A percentile compares a stretch with the other conserved stretches of the same genome.
phyloP scores from a whole-genome alignment of 2,113 vertebrate species.

The Oreamnos americanus region DNA sequence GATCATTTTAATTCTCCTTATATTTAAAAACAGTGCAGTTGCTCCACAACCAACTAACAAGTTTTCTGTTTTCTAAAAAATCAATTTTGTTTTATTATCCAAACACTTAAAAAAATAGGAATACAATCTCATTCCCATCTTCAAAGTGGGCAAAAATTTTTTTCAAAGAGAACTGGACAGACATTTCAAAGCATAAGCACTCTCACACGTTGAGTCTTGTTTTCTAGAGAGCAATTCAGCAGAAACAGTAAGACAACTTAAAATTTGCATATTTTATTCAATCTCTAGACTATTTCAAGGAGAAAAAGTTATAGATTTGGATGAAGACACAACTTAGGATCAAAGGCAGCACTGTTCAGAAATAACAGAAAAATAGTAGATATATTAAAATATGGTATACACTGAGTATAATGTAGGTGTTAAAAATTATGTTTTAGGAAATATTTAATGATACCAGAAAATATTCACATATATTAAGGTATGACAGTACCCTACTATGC shows the following conservation, averaged over 20 bases:
- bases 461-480: background rate
- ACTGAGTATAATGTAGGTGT: background rate
- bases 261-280: background rate
- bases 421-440: conserved; percentile 17
- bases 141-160: background rate
- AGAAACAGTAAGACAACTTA: background rate
- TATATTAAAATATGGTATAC: background rate
- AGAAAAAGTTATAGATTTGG: background rate
- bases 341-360: conserved; percentile 1
- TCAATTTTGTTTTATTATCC: background rate
- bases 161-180: background rate
- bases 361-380: background rate
- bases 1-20: background rate
- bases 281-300: background rate
- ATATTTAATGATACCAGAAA: background rate
- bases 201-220: background rate
- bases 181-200: conserved; percentile 15
- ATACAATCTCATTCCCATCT: background rate
- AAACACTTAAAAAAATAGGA: conserved; percentile 14
- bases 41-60: background rate
- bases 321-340: background rate
- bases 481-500: background rate
- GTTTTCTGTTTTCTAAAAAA: background rate
- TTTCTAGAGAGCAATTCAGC: background rate
- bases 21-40: background rate